phyloP scores from a whole-genome alignment of 2,888 invertebrate genomes.

The Drosophila lacicola region DNA sequence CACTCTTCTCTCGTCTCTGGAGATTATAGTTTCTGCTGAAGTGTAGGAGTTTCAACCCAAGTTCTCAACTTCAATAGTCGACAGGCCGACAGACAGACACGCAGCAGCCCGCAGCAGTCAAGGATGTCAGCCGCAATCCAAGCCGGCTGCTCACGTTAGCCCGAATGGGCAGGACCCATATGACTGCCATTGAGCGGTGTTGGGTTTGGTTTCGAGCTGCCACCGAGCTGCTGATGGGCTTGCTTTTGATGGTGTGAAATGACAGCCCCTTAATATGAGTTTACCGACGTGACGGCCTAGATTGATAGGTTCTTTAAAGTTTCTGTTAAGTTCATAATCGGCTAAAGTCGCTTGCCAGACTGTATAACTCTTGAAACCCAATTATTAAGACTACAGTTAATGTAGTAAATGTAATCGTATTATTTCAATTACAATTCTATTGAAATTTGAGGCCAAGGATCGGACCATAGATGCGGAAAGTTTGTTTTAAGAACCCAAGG shows the following conservation, averaged over 20 bases:
- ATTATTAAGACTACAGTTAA: background rate
- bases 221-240: conserved; percentile 1
- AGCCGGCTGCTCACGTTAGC: conserved; percentile 3
- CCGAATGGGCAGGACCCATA: background rate
- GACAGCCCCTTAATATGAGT: conserved; percentile 10
- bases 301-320: conserved; percentile 7
- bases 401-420: no score
- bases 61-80: background rate
- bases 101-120: conserved; percentile 2
- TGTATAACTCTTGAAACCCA: background rate
- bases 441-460: no score
- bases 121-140: background rate
- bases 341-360: background rate
- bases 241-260: conserved; percentile 9
- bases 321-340: conserved; percentile 4
- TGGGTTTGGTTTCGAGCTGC: background rate
- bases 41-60: background rate
- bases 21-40: background rate
- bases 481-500: no score
- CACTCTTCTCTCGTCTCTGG: background rate
- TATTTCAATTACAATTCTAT: no score
- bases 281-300: conserved; percentile 1
- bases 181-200: background rate
- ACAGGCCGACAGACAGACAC: conserved; percentile 2
- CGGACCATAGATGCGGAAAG: no score